Percentiles rank a stretch among this genome's conserved stretches.
Conservation (phyloP, 2,113 vertebrate species). For the Recurvirostra avosetta region DNA sequence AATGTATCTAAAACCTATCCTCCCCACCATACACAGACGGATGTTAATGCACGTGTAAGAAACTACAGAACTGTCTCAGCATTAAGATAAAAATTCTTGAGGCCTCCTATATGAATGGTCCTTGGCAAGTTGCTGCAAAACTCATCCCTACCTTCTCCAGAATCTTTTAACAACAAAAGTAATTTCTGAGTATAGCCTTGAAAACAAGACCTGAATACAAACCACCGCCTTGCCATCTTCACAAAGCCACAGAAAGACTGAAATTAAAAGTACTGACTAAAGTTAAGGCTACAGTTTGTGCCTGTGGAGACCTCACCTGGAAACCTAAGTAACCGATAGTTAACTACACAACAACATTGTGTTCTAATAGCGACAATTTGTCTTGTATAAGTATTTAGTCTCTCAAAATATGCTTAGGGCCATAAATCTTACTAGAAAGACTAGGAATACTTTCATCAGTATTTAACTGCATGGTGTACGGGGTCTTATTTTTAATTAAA, state of each 20-base stretch:
- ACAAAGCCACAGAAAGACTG: not conserved
- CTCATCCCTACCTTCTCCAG: not conserved
- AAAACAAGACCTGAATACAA: not conserved
- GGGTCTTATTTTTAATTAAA: not conserved
- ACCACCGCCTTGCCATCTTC: not conserved
- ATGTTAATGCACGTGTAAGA: not conserved
- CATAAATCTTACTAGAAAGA: not conserved
- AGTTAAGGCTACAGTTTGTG: not conserved
- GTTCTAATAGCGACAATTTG: not conserved
- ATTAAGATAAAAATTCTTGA: not conserved
- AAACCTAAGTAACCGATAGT: not conserved
- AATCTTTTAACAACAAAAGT: not conserved
- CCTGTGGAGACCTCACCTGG: not conserved
- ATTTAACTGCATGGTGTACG: not conserved
- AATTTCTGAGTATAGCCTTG: not conserved
- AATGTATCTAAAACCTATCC: not conserved
- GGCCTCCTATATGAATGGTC: not conserved
- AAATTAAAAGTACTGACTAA: not conserved
- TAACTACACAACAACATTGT: not conserved
- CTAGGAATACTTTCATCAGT: not conserved
- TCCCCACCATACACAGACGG: accelerated
- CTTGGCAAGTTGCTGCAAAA: not conserved
- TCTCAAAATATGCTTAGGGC: not conserved
- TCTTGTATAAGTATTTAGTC: not conserved
- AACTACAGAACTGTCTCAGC: not conserved